Base-by-base conservation (phyloP, 2,797 vertebrate species). In the Takifugu rubripes region DNA sequence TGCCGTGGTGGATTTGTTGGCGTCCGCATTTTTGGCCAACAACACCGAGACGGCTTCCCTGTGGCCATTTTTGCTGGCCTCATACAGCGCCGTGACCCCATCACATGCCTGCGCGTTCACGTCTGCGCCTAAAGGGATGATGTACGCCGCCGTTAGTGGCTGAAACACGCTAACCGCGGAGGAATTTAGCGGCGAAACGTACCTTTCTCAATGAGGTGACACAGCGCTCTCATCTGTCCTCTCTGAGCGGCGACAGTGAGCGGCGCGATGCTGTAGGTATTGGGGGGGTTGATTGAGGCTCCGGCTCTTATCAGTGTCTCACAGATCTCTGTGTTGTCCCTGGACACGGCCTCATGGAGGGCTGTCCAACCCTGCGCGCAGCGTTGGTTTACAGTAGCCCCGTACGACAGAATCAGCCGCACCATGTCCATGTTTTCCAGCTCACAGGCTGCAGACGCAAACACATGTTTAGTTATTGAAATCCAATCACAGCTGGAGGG, bases 361-460 rank as follows among this genome's bases (percentile, higher is more conserved):
- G 96, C 95, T 0, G 95, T 96, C 94, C 94, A 95, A 45, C 95
- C 94, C 25, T 92, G 92, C 61, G 90, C 90, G 73, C 97, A 98
- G 3, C 96, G 93, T 48, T 97, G 96, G 82, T 98, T 98, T 63
- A 94, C 92, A 0, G 93, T 90, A 1, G 93, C 94, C 0, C 94
- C 89, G 56, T 90, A 88, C 3, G 85, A 90, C n/a, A 99, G 84
- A 53, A 99, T 66, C 2, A 94, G 77, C 42, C 79, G 84, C 29
- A 94, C 94, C 0, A 90, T 91, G 27, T 94, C 91, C 5, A 77
- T 69, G 3, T 93, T 93, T 81, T 93, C 93, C 62, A 85, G 84
- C 79, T 97, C 93, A 59, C 96, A 98, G 25, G 96, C 96, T 99
- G 71, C 24, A 65, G 24, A 43, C 43, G 64, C 49, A 75, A 33